A percentile compares a stretch with the other conserved stretches of the same genome.
Conservation (phyloP, 2,113 vertebrate genomes). For the Seriola rivoliana region DNA sequence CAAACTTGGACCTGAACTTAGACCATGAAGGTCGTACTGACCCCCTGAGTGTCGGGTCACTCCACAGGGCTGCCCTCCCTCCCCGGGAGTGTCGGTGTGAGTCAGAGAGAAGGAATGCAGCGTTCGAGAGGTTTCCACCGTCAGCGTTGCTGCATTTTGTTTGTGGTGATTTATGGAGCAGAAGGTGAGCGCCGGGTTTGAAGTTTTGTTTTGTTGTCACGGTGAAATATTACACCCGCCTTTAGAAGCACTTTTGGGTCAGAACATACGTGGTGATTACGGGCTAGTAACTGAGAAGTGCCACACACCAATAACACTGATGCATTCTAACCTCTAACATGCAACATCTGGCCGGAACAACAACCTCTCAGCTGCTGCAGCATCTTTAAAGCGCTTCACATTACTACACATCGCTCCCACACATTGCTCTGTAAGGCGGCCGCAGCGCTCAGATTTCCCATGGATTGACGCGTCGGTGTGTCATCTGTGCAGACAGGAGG, state of each 20-base stretch:
- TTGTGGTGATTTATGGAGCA: slow-evolving; percentile 42
- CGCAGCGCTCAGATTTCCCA: slow-evolving; percentile 19
- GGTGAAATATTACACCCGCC: slow-evolving; percentile 16
- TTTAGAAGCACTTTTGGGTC: background rate
- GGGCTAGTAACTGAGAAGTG: background rate
- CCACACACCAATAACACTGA: background rate
- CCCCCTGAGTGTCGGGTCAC: background rate
- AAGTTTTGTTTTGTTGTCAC: background rate
- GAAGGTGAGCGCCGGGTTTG: slow-evolving; percentile 7
- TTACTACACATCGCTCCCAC: slow-evolving; percentile 17
- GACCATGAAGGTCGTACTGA: slow-evolving; percentile 37
- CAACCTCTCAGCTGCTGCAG: background rate
- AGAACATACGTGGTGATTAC: background rate
- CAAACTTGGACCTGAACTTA: slow-evolving; percentile 37
- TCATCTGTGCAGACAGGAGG: slow-evolving; percentile 38
- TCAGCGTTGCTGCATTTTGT: slow-evolving; percentile 13
- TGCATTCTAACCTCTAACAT: slow-evolving; percentile 11
- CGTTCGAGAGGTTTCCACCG: background rate
- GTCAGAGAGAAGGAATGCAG: slow-evolving; percentile 59
- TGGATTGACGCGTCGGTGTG: background rate
- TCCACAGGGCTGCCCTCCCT: background rate
- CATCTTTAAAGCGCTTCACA: background rate
- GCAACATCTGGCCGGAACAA: background rate
- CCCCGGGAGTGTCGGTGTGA: slow-evolving; percentile 13
- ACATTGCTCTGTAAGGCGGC: slow-evolving; percentile 14